These are phyloP conservation scores for Drosophila monieri DNA, from an alignment of 2,888 invertebrate genomes.

Conservation along the genomic window DNA sequence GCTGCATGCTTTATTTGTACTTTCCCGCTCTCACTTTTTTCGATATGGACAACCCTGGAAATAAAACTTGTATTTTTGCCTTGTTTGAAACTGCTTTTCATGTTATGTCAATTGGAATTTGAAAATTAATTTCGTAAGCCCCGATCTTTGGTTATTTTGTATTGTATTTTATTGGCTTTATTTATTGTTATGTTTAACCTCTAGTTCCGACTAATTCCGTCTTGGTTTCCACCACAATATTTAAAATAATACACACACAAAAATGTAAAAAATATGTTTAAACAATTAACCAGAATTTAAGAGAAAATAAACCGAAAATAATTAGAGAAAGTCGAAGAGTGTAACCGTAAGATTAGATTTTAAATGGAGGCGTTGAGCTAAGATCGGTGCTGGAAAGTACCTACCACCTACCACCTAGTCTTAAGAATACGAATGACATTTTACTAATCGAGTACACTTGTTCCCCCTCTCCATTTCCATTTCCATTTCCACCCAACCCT, in stretches of 20 bases:
- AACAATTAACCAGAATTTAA: slow-evolving; percentile 46
- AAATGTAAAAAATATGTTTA: slow-evolving; percentile 72
- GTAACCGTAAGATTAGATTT: slow-evolving; percentile 23
- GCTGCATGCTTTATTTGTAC: slow-evolving; percentile 55
- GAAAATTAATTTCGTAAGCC: slow-evolving; percentile 15
- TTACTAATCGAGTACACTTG: slow-evolving; percentile 59
- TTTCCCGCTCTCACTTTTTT: slow-evolving; percentile 1
- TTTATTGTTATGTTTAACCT: slow-evolving; percentile 31
- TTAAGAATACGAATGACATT: slow-evolving; percentile 48
- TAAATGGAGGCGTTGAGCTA: slow-evolving; percentile 20
- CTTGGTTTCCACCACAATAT: slow-evolving; percentile 21
- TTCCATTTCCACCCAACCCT: background rate
- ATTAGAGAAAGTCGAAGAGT: slow-evolving; percentile 16
- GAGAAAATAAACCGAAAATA: slow-evolving; percentile 8
- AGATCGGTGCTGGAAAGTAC: slow-evolving; percentile 20
- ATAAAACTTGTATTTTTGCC: slow-evolving; percentile 30
- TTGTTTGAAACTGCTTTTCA: slow-evolving; percentile 38
- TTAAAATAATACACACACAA: slow-evolving; percentile 65
- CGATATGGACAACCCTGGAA: slow-evolving; percentile 3
- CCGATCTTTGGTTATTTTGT: slow-evolving; percentile 24
- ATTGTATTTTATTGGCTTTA: slow-evolving; percentile 20
- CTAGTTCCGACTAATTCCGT: slow-evolving; percentile 19
- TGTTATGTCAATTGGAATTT: slow-evolving; percentile 34
- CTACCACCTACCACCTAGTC: slow-evolving; percentile 16
- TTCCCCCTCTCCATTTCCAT: slow-evolving; percentile 12